Conservation (phyloP, 2,113 vertebrate species). For the Perognathus longimembris region DNA sequence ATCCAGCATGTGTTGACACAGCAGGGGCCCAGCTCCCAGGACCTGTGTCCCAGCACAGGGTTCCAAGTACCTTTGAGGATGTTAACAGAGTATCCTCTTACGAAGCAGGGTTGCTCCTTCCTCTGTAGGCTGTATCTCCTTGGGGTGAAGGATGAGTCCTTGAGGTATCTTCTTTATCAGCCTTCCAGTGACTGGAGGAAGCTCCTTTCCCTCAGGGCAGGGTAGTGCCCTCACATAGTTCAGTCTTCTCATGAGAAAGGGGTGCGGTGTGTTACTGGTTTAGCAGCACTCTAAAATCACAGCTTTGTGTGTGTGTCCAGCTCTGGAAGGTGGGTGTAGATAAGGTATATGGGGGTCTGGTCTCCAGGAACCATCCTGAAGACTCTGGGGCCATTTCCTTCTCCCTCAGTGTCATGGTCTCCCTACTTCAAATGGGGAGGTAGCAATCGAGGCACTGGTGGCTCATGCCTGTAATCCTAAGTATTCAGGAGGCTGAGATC, state of each 20-base stretch:
- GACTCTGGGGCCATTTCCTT: background rate
- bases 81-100: background rate
- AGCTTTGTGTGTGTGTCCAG: background rate
- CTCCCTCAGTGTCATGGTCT: background rate
- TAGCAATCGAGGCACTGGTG: too few relatives aligned
- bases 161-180: background rate
- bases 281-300: background rate
- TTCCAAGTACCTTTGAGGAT: background rate
- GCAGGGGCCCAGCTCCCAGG: background rate
- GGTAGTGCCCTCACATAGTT: background rate
- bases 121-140: too few relatives aligned
- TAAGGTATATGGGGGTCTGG: background rate
- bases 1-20: constrained; percentile 13
- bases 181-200: background rate
- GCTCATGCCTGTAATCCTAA: too few relatives aligned
- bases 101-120: rapidly evolving
- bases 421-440: background rate
- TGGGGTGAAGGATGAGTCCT: background rate
- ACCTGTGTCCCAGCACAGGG: background rate
- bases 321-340: background rate
- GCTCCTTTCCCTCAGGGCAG: background rate
- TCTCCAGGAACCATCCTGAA: too few relatives aligned
- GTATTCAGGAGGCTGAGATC: too few relatives aligned
- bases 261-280: background rate
- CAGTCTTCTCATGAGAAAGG: background rate